Base-by-base conservation (phyloP, 2,113 vertebrate species). In the Anseranas semipalmata region DNA sequence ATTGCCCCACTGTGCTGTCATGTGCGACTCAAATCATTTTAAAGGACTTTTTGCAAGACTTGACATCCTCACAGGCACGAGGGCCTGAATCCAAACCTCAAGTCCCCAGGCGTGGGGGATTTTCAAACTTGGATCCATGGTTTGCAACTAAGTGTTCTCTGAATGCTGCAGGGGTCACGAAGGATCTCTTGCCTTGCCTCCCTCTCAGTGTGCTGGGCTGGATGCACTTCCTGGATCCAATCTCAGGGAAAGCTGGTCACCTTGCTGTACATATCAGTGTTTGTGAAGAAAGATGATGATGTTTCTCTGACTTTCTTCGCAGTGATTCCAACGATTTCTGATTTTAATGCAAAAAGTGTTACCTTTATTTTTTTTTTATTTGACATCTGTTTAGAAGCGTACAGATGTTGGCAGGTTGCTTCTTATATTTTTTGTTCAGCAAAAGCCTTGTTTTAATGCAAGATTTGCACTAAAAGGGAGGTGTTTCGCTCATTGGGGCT, bases 231-330 rank as follows among this genome's bases (percentile, higher is more conserved):
- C 65, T 96, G 93, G 90, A 96, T 96, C 96, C 83, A 85, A 16
- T 93, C 96, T 97, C 96, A 96, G 96, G 94, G 96, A 96, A 94
- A 67, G 89, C 83, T 94, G 93, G 90, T 85, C 90, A 89, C 88
- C 89, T 68, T 95, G 93, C 96, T 97, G 92, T 86, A 93, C 87
- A 78, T 87, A 95, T 27, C 90, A 92, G 70, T 96, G 95, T 91
- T 96, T 90, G 71, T 96, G 96, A 96, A 96, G 96, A 95, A 96
- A 93, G 83, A 79, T 0, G 6, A 86, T 90, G 68, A 65, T 68
- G 58, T 93, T 92, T 90, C 73, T 78, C 83, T 92, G 79, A 68
- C 95, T 94, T 96, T 87, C 85, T 96, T 96, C 90, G 91, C 92
- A 89, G 76, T 71, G 56, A 81, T 89, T 78, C 66, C 92, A 87